These are phyloP conservation scores for Myrmophylax atrothorax DNA, from an alignment of 2,113 vertebrate species.

Conservation along the genomic window DNA sequence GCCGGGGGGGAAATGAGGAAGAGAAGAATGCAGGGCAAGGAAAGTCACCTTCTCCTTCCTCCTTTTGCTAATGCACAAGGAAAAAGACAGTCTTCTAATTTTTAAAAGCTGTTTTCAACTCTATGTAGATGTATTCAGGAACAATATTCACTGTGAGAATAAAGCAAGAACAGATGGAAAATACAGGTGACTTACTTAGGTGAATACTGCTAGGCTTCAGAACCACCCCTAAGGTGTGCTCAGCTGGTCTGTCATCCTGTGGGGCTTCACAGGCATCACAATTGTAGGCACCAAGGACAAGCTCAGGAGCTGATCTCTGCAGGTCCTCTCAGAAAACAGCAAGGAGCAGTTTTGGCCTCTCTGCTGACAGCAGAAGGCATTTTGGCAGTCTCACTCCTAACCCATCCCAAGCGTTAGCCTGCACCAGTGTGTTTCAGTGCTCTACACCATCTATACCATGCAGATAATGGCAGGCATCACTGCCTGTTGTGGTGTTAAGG, in stretches of 20 bases:
- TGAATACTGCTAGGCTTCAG: not conserved
- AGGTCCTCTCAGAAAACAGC: not conserved
- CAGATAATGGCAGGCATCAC: not conserved
- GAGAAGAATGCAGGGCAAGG: not conserved
- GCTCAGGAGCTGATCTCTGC: not conserved
- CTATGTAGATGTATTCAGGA: not conserved
- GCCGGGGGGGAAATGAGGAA: not conserved
- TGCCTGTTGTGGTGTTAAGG: not conserved
- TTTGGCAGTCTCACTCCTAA: not conserved
- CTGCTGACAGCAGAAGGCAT: not conserved
- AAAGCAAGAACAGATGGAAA: not conserved
- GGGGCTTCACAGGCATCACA: accelerated
- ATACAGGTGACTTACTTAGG: not conserved
- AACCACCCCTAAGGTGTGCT: accelerated
- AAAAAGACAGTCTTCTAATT: not conserved
- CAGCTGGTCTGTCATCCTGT: not conserved
- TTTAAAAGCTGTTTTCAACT: not conserved
- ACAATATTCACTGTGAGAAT: not conserved
- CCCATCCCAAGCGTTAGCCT: not conserved
- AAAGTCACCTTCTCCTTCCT: not conserved
- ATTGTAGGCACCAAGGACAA: not conserved
- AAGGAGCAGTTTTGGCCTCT: not conserved
- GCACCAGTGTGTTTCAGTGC: accelerated
- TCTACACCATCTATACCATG: not conserved
- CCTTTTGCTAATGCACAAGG: not conserved